These are phyloP conservation scores for Mesorhabditis spiculigera DNA, from an alignment of 2,888 invertebrate genomes.

Conservation along the genomic window DNA sequence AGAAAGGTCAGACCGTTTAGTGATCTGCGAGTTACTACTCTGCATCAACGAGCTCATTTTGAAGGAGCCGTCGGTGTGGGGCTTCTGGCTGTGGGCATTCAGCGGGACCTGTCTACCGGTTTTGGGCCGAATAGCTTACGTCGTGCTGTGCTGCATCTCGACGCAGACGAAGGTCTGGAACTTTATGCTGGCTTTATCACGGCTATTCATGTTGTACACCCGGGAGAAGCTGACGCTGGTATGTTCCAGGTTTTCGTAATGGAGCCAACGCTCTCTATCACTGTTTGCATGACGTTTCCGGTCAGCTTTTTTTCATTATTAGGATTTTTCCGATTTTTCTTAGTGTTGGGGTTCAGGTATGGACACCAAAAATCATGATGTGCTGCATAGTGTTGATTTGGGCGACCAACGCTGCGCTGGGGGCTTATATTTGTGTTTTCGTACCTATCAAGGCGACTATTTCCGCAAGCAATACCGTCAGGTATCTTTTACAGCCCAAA, in stretches of 20 bases:
- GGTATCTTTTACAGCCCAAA: too few species aligned
- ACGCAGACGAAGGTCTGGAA: background rate
- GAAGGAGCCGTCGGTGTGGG: background rate
- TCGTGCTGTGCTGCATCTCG: background rate
- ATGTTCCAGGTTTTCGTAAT: background rate
- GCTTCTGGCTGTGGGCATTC: background rate
- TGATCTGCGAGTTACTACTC: background rate
- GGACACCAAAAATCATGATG: too few species aligned
- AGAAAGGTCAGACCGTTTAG: background rate
- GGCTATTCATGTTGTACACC: background rate
- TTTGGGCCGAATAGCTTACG: background rate
- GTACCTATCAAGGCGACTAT: too few species aligned
- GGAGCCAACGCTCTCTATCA: too few species aligned
- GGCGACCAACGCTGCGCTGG: too few species aligned
- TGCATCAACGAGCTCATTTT: background rate
- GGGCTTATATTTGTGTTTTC: too few species aligned
- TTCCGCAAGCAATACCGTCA: too few species aligned
- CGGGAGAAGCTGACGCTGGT: background rate
- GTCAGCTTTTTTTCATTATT: too few species aligned
- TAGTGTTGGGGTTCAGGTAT: too few species aligned
- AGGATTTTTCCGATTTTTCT: too few species aligned
- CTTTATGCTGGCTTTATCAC: conserved; percentile 1
- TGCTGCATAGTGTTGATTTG: too few species aligned
- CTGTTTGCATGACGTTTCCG: too few species aligned
- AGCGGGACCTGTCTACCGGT: background rate